Evolutionary conservation across 1,140 invertebrate genomes (phyloP).

Genomic region (Bathynomus jamesi): DNA sequence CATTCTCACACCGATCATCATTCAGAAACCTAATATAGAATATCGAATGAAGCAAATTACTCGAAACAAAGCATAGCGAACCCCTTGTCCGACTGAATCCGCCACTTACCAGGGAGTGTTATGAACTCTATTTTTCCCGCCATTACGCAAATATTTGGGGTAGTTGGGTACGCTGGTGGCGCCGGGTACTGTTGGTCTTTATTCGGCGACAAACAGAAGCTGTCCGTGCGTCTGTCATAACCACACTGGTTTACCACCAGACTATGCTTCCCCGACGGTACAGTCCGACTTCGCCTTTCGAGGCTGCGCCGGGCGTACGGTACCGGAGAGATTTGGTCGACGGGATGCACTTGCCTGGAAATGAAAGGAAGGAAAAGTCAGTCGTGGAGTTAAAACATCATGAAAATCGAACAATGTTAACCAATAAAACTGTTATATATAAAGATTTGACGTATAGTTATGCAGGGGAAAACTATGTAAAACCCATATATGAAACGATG

Average conservation of each 20-base stretch:
- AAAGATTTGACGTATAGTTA: too few relatives aligned
- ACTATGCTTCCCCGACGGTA: not conserved
- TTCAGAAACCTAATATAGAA: too few relatives aligned
- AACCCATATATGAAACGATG: too few relatives aligned
- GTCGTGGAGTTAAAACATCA: too few relatives aligned
- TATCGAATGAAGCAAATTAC: too few relatives aligned
- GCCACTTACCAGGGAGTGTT: constrained; percentile 28
- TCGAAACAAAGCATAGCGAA: too few relatives aligned
- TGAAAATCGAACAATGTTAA: too few relatives aligned
- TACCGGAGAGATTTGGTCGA: constrained; percentile 11
- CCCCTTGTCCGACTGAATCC: too few relatives aligned
- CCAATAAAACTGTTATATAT: too few relatives aligned
- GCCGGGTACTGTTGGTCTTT: not conserved
- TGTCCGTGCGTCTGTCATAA: constrained; percentile 4
- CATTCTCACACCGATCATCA: too few relatives aligned
- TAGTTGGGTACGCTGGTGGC: constrained; percentile 20
- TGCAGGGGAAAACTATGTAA: too few relatives aligned
- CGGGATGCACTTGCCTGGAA: constrained; percentile 28
- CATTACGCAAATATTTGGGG: constrained; percentile 27
- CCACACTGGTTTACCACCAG: not conserved
- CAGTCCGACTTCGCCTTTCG: not conserved
- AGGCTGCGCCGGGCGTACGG: constrained; percentile 24
- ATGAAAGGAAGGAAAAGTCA: not conserved
- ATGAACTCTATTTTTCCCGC: constrained; percentile 28
- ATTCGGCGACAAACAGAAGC: constrained; percentile 2